phyloP scores from a whole-genome alignment of 2,113 vertebrate species.

The Physeter macrocephalus region DNA sequence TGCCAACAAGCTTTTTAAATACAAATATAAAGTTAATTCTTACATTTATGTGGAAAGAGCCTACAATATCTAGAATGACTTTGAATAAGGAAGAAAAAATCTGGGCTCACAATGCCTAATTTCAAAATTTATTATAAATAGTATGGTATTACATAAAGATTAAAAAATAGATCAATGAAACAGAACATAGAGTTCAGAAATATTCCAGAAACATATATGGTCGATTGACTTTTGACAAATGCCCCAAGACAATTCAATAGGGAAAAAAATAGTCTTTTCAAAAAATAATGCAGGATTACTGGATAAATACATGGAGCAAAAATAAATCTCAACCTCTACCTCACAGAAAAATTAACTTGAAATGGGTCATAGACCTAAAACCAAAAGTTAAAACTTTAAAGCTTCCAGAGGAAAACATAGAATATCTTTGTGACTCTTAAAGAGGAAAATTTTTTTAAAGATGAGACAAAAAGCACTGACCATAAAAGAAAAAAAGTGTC shows the following conservation, averaged over 20 bases:
- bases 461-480: conserved; percentile 1
- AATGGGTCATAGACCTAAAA: neutral
- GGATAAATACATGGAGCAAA: neutral
- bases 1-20: neutral
- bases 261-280: neutral
- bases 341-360: neutral
- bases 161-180: neutral
- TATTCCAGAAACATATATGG: neutral
- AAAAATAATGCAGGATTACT: neutral
- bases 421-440: neutral
- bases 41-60: neutral
- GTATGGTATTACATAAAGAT: neutral
- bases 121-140: neutral
- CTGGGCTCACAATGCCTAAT: neutral
- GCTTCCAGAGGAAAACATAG: neutral
- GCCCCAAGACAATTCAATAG: neutral
- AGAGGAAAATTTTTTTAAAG: neutral
- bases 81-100: neutral
- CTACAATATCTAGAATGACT: neutral
- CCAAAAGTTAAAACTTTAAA: neutral
- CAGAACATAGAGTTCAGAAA: neutral
- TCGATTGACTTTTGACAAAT: neutral
- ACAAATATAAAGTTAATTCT: neutral
- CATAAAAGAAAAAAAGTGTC: neutral
- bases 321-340: neutral